Evolutionary conservation across 2,113 vertebrate species (phyloP), one percentile per base, ranked within the genome.

Genomic region (Gulo gulo): DNA sequence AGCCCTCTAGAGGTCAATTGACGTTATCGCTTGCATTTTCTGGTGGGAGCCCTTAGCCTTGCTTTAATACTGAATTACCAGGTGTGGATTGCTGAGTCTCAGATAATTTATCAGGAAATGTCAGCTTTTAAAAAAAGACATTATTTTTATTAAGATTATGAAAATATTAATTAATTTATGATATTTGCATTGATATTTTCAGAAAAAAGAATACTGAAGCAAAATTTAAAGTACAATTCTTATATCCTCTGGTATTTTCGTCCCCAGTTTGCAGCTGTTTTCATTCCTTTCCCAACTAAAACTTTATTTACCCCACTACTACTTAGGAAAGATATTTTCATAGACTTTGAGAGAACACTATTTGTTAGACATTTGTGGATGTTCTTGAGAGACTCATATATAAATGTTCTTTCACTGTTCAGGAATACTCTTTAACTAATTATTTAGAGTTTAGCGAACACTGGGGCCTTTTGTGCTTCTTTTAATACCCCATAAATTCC

Each of bases 1-100:
- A 50, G 86, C 94, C 97, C 95, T 97, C 96, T 98, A 89, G 59
- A 97, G 95, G 95, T 85, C 4, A 23, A 10, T 83, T 57, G 81
- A 7, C 15, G 31, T 88, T 71, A 97, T 78, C 36, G 16, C 87
- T 21, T 86, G 24, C 4, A 85, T 80, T 79, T 97, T 97, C 78
- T 67, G 23, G 4, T 13, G 57, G 26, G 55, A 76, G 3, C 21
- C 80, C 13, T n/a, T 11, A 26, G 9, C n/a, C 36, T 59, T 81
- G 18, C 85, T 94, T 80, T n/a, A 42, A 2, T 55, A 61, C 7
- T 45, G 69, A 16, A 90, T 83, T 81, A 57, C 50, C 82, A 86
- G 34, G 50, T 23, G 24, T 42, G 12, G n/a, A 87, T 7, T 55
- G 16, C 50, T 67, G 69, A 88, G 80, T 36, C 50, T 88, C 39